phyloP scores from a whole-genome alignment of 2,113 vertebrate genomes.

The Aspiorhynchus laticeps region DNA sequence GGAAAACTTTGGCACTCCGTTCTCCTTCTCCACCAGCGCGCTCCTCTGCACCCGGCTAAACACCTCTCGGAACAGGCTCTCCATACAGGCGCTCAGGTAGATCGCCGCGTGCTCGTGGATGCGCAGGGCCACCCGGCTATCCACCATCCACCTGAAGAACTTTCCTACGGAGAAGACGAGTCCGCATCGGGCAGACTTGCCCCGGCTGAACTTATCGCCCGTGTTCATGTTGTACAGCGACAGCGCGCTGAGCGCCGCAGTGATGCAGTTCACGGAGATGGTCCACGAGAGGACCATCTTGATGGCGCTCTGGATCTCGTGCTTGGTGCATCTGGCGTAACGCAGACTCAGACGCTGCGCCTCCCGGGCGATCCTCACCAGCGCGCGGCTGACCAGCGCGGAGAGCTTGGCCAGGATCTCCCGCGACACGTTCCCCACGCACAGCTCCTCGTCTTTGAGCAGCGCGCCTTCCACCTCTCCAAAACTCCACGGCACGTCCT shows the following conservation, averaged over 20 bases:
- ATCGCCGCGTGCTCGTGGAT: constrained; percentile 82
- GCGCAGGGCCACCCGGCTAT: constrained; percentile 76
- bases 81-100: constrained; percentile 78
- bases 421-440: constrained; percentile 66
- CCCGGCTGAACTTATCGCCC: constrained; percentile 73
- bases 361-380: constrained; percentile 77
- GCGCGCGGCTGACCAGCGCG: constrained; percentile 80
- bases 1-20: constrained; percentile 74
- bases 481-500: constrained; percentile 78
- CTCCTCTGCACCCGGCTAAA: constrained; percentile 72
- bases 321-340: constrained; percentile 79
- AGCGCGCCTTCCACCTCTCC: constrained; percentile 77
- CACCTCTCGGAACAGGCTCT: constrained; percentile 77
- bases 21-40: constrained; percentile 74
- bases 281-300: constrained; percentile 81
- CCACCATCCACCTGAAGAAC: constrained; percentile 83
- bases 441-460: constrained; percentile 69
- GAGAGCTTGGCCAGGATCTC: constrained; percentile 88
- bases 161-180: constrained; percentile 79
- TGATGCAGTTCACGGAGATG: constrained; percentile 78
- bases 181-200: constrained; percentile 77
- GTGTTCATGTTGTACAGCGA: constrained; percentile 82
- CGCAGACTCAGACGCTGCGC: constrained; percentile 79
- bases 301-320: constrained; percentile 78
- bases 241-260: constrained; percentile 75